Evolutionary conservation across 1,140 invertebrate genomes (phyloP), one percentile per base, ranked within the genome.

Genomic region (Heliconius melpomene): DNA sequence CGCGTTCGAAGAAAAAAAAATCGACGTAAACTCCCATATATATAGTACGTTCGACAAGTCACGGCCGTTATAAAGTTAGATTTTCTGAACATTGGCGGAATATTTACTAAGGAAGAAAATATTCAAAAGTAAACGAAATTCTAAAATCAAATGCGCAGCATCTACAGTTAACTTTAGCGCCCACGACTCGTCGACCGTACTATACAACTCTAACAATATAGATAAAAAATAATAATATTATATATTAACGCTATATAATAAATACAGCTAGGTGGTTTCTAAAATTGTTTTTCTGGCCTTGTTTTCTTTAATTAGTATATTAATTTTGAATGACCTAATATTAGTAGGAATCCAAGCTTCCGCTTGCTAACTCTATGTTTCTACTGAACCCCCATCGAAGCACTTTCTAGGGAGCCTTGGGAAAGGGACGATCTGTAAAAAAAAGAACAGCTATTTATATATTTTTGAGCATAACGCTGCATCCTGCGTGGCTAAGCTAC

Each of bases 391-490:
- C 86, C 86, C 89, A 88, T 92, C 90, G 90, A 93, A 93, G 91
- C 91, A 92, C 92, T 92, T 93, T 93, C 91, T 92, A 92, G 90
- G 88, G 90, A 88, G 78, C 74, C 60, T 29, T 26, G 60, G 60
- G 60, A 66, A 23, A 13, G 60, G 9, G 60, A 66, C 23, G 1
- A 26, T 26, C 79, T 54, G 75, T 77, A 79, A 83, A 80, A 23
- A 60, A 66, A 26, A 66, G 3, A 2, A 57, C 20, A 9, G 7
- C 8, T 66, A 66, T 66, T 9, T 29, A 66, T 26, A 26, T 66
- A 13, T 66, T 60, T 60, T 60, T 57, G 32, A n/a, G 23, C 8
- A 9, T 60, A 8, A 60, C 57, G 8, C 57, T 60, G 20, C 23
- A 60, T 23, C 20, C n/a, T n/a, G 8, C 23, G 26, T 23, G 23